Conservation (phyloP, 2,113 vertebrate species). For the Fregata magnificens region DNA sequence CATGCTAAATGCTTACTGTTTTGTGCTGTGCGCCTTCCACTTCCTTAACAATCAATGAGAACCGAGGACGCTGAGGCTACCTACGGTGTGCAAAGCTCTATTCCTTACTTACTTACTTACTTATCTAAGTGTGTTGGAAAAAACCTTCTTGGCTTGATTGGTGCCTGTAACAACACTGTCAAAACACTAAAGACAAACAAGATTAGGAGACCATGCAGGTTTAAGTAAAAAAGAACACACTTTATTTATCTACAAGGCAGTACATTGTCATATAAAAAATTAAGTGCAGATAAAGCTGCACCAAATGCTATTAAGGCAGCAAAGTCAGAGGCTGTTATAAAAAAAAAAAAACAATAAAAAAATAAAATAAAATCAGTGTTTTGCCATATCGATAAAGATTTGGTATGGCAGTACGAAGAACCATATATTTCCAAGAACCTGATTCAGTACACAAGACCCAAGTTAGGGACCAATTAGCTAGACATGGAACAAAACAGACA, state of each 20-base stretch:
- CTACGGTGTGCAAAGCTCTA: not conserved
- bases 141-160: not conserved
- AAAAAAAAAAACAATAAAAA: constrained; percentile 25
- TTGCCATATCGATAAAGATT: constrained; percentile 42
- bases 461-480: constrained; percentile 56
- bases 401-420: constrained; percentile 63
- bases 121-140: not conserved
- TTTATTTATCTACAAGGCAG: constrained; percentile 97
- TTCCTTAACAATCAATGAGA: not conserved
- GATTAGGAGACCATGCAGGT: constrained; percentile 10
- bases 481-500: constrained; percentile 71
- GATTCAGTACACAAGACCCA: constrained; percentile 49
- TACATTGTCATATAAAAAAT: constrained; percentile 86
- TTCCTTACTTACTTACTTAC: not conserved
- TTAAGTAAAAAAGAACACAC: constrained; percentile 83
- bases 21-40: not conserved
- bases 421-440: constrained; percentile 44
- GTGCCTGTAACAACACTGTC: not conserved
- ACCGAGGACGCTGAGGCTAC: not conserved
- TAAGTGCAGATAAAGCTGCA: constrained; percentile 81
- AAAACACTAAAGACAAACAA: not conserved
- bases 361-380: constrained; percentile 59
- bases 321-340: constrained; percentile 65
- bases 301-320: constrained; percentile 84
- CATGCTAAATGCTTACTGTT: not conserved